phyloP scores from a whole-genome alignment of 2,888 invertebrate genomes.

The Lymantria monacha region DNA sequence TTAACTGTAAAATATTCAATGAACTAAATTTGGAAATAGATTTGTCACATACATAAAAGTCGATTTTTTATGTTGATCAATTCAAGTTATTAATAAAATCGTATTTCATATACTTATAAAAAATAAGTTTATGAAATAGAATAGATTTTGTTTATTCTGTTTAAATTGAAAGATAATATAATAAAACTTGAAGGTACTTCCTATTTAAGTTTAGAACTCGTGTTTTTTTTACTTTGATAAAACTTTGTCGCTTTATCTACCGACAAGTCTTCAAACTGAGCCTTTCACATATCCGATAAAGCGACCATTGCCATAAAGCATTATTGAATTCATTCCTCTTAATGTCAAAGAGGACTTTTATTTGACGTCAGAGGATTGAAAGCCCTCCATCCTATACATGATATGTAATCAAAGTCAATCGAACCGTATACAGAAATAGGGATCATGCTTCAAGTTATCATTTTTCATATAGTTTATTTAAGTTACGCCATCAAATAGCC shows the following conservation, averaged over 20 bases:
- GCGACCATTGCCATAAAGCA: constrained; percentile 32
- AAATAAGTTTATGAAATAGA: too few species aligned
- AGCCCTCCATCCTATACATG: constrained; percentile 23
- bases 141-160: too few species aligned
- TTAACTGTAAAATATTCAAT: too few species aligned
- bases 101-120: too few species aligned
- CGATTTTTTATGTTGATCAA: too few species aligned
- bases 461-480: constrained; percentile 14
- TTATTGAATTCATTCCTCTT: constrained; percentile 51
- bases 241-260: not conserved
- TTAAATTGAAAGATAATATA: not conserved
- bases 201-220: not conserved
- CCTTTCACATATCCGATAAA: constrained; percentile 31
- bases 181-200: not conserved
- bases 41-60: too few species aligned
- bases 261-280: not conserved
- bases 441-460: constrained; percentile 10
- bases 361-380: constrained; percentile 37
- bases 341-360: constrained; percentile 46
- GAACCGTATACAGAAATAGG: constrained; percentile 15
- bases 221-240: not conserved
- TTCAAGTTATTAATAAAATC: too few species aligned
- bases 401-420: constrained; percentile 36
- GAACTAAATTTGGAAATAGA: too few species aligned
- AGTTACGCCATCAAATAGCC: constrained; percentile 13